Evolutionary conservation across 2,888 invertebrate species (phyloP).

Genomic region (Calameuta pallipes): DNA sequence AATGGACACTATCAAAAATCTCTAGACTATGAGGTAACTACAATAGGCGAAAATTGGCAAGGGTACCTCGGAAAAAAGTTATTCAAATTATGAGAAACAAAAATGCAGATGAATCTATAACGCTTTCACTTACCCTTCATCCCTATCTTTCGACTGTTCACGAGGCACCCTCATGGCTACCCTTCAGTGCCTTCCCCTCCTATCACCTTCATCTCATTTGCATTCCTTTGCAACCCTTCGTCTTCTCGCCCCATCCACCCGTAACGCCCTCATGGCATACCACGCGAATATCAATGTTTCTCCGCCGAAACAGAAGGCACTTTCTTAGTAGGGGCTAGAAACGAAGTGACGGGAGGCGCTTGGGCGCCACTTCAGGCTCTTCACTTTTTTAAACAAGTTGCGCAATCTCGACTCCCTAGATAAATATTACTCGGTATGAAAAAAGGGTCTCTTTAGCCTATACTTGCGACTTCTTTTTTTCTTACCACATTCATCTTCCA

Average conservation of each 20-base stretch:
- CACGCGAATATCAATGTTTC: constrained; percentile 36
- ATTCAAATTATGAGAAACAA: constrained; percentile 31
- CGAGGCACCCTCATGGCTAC: constrained; percentile 13
- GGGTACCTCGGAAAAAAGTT: not conserved
- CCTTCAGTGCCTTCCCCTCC: not conserved
- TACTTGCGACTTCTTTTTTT: too few relatives aligned
- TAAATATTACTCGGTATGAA: not conserved
- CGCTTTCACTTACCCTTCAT: constrained; percentile 33
- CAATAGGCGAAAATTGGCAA: not conserved
- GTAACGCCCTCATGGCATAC: constrained; percentile 29
- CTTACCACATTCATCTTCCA: too few relatives aligned
- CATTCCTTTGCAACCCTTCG: constrained; percentile 42
- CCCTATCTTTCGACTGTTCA: constrained; percentile 17
- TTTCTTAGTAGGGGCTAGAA: not conserved
- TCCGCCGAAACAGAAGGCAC: constrained; percentile 17
- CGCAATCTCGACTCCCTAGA: not conserved
- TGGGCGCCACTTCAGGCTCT: not conserved
- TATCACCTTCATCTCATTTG: constrained; percentile 35
- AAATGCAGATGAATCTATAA: constrained; percentile 38
- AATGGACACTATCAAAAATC: not conserved
- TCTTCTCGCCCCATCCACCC: constrained; percentile 28
- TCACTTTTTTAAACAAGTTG: not conserved
- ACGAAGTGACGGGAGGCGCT: not conserved
- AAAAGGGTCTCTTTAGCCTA: not conserved
- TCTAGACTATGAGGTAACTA: not conserved